Evolutionary conservation across 2,797 vertebrate genomes (phyloP).

Genomic region (Sphenopsis melanotis): DNA sequence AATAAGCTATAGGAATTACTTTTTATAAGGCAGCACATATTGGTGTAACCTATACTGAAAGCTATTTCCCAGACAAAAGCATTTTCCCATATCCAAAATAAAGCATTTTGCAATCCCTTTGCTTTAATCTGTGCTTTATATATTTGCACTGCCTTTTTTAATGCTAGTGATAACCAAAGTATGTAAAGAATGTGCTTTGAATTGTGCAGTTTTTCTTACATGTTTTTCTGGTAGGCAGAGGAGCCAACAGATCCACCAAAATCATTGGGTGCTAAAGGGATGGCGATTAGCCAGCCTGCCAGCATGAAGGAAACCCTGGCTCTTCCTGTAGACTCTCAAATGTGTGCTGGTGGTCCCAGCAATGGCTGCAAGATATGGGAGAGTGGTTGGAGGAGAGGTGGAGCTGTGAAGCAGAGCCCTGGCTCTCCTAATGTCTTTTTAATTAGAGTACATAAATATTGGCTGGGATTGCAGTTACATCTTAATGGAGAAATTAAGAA

Average conservation of each 20-base stretch:
- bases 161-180: not conserved
- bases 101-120: not conserved
- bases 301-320: fast-evolving
- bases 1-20: not conserved
- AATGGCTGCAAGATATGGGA: not conserved
- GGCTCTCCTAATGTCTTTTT: not conserved
- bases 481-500: slow-evolving; percentile 7
- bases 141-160: not conserved
- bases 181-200: not conserved
- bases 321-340: not conserved
- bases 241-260: not conserved
- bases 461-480: not conserved
- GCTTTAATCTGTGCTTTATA: not conserved
- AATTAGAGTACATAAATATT: not conserved
- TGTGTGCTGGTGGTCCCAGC: not conserved
- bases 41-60: not conserved
- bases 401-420: not conserved
- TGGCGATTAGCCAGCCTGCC: not conserved
- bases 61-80: not conserved
- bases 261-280: not conserved
- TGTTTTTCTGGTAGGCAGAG: not conserved
- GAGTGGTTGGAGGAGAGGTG: not conserved
- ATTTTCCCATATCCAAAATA: not conserved
- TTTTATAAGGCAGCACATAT: not conserved
- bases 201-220: not conserved